Evolutionary conservation across 2,797 vertebrate genomes (phyloP).

Genomic region (Aphelocoma californica): DNA sequence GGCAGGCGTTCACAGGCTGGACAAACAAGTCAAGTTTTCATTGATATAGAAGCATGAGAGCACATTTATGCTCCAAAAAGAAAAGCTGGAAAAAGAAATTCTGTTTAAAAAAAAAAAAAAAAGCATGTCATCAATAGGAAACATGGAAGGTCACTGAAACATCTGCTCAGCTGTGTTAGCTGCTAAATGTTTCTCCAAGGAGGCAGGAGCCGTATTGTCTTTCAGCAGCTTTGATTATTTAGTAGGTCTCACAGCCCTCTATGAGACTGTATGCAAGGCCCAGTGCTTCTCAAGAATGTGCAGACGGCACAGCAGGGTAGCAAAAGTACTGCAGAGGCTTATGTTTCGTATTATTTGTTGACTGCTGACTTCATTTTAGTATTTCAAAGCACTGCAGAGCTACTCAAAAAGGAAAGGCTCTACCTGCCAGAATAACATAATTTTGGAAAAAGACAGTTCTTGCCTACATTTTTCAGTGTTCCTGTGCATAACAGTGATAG

Average conservation of each 20-base stretch:
- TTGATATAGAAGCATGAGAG: not conserved
- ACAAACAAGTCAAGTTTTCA: not conserved
- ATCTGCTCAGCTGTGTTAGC: conserved; percentile 66
- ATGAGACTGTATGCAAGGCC: not conserved
- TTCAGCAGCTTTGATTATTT: conserved; percentile 69
- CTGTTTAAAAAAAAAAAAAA: not conserved
- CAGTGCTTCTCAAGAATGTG: not conserved
- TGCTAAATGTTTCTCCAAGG: conserved; percentile 44
- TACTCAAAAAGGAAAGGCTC: not conserved
- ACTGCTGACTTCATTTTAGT: not conserved
- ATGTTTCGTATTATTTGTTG: not conserved
- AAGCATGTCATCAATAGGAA: conserved; percentile 47
- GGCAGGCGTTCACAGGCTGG: not conserved
- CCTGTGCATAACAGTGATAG: not conserved
- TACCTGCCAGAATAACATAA: not conserved
- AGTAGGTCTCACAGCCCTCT: conserved; percentile 24
- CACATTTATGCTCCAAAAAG: not conserved
- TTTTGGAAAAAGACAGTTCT: not conserved
- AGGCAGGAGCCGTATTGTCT: conserved; percentile 59
- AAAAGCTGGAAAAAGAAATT: conserved; percentile 38
- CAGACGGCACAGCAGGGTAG: not conserved
- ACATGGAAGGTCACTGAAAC: conserved; percentile 53
- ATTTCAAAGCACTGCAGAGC: not conserved
- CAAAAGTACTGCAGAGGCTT: conserved; percentile 22
- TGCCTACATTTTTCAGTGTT: not conserved